A percentile compares a stretch with the other conserved stretches of the same genome.
phyloP scores from a whole-genome alignment of 1,140 invertebrate species.

The Aphelenchoides avenae region DNA sequence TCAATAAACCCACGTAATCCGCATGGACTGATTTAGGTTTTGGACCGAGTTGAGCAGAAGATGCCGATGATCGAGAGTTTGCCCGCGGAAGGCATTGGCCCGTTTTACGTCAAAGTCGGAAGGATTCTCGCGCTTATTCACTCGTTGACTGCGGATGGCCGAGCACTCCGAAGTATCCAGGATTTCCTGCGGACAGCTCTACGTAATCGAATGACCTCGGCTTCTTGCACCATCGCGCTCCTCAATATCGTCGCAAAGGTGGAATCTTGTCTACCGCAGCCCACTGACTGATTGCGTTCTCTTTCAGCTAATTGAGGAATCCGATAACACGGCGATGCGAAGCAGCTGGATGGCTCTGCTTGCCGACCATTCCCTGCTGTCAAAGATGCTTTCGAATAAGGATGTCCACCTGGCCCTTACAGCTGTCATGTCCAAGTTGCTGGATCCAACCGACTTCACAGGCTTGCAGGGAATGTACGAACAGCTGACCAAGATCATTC shows the following conservation, averaged over 20 bases:
- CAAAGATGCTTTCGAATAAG: not conserved
- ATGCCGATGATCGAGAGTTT: too few relatives aligned
- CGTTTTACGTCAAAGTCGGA: too few relatives aligned
- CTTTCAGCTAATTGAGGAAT: not conserved
- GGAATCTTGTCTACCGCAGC: not conserved
- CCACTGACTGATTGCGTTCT: not conserved
- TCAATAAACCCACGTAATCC: too few relatives aligned
- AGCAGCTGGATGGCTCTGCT: not conserved
- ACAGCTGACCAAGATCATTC: not conserved
- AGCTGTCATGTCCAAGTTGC: not conserved
- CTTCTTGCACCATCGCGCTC: too few relatives aligned
- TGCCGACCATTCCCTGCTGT: not conserved
- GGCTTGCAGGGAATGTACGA: constrained; percentile 20
- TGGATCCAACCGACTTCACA: constrained; percentile 17
- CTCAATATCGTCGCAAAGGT: not conserved
- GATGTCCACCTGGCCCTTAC: not conserved
- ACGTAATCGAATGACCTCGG: too few relatives aligned
- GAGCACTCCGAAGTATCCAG: too few relatives aligned
- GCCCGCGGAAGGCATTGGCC: too few relatives aligned
- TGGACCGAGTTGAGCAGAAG: not conserved
- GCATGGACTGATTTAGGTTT: not conserved
- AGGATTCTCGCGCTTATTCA: too few relatives aligned
- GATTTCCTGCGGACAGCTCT: too few relatives aligned
- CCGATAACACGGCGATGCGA: not conserved
- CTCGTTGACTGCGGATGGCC: too few relatives aligned